Base-by-base conservation (phyloP, 2,797 vertebrate genomes). In the Otolemur crassicaudatus region DNA sequence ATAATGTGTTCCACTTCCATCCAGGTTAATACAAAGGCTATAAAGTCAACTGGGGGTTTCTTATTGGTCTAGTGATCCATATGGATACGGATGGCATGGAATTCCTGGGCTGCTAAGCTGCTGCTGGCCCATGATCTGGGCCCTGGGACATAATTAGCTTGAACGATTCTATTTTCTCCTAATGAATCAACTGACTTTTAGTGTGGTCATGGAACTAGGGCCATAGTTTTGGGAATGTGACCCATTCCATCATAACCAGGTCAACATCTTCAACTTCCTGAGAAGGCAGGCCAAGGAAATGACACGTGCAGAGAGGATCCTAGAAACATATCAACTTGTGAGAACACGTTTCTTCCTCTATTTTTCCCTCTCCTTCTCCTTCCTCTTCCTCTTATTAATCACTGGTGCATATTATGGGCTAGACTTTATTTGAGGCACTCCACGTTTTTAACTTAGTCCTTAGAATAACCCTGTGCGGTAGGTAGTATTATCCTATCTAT, bases 121-220 rank as follows among this genome's bases (percentile, higher is more conserved):
- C 5, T 43, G 29, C 31, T 70, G 12, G 11, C 0, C 63, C 16
- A 43, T 87, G 1, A 25, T 75, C 63, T 95, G 25, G 31, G 9
- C 34, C 37, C 43, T n/a, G 23, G 16, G 4, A 53, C 23, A 69
- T 46, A 94, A 77, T 89, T 91, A 79, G 46, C 43, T 89, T 86
- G 34, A 79, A 80, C 67, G 34, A 43, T 86, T 93, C 29, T 70
- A n/a, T 88, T 94, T 96, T 89, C 63, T 67, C 31, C 10, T 73
- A 56, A 70, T 76, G 53, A 94, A 75, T 37, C 87, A 22, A 61
- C 8, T 77, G 11, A 7, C 20, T 81, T 89, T 83, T 25, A 8
- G 16, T 93, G 20, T 63, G 4, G 17, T 22, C 16, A 31, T 61
- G 37, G 46, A 84, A 10, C 4, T 60, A 63, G 49, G 31, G 12